Evolutionary conservation across 2,797 vertebrate species (phyloP).

Genomic region (Hipposideros larvatus): DNA sequence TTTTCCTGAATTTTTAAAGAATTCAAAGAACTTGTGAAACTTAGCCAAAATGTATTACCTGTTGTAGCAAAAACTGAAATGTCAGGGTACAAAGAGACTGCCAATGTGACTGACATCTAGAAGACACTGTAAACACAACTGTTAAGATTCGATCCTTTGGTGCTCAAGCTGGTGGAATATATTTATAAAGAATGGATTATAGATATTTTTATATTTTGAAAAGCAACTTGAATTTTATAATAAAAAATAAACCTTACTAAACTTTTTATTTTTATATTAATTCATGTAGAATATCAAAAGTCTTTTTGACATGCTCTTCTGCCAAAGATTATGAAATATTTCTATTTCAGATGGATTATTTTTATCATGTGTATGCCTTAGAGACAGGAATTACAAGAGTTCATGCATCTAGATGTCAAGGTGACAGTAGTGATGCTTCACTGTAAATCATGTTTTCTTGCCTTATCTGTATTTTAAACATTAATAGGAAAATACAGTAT

Average conservation of each 20-base stretch:
- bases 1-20: constrained; percentile 25
- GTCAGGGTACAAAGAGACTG: not conserved
- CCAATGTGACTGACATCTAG: not conserved
- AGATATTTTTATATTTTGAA: not conserved
- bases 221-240: not conserved
- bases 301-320: not conserved
- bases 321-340: not conserved
- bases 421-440: not conserved
- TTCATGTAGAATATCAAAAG: not conserved
- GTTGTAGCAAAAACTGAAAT: not conserved
- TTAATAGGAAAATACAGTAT: not conserved
- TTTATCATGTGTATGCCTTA: not conserved
- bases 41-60: not conserved
- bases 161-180: not conserved
- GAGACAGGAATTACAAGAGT: not conserved
- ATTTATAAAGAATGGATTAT: not conserved
- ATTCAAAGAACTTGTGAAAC: constrained; percentile 36
- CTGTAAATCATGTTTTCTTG: not conserved
- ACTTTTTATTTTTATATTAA: not conserved
- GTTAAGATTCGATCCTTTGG: not conserved
- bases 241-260: not conserved
- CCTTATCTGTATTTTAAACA: not conserved
- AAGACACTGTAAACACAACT: not conserved
- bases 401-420: not conserved
- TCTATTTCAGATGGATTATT: not conserved